Base-by-base conservation (phyloP, 2,888 invertebrate species). In the Cephus sareptanus region DNA sequence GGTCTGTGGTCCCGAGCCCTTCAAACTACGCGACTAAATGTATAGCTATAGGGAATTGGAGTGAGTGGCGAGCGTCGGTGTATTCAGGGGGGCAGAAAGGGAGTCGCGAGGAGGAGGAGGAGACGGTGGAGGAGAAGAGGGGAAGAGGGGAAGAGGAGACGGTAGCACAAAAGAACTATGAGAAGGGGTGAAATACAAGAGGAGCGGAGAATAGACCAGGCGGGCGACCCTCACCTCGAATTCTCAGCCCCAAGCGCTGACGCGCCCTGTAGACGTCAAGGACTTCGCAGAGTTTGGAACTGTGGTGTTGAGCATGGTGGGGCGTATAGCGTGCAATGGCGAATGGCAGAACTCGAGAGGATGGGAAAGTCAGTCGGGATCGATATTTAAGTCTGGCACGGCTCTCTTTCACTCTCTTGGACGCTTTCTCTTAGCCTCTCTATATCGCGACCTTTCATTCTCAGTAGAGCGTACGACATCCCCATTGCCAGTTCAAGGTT, bases 221-320 rank as follows among this genome's bases (percentile, higher is more conserved):
- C 71, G 31, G 31, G 40, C 11, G 68, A 74, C 79, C 76, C 34
- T 31, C 34, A 40, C 74, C 69, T 56, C 23, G 40, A 56, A 56
- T 56, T 56, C 40, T 56, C 40, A 56, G 40, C 40, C 40, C 40
- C 40, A 23, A 70, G 73, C 40, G 73, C 76, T 71, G 73, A 70
- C 77, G 73, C 80, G 78, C 75, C 75, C 79, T 76, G 71, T 78
- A 12, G 74, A 74, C 76, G 77, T 78, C 81, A 84, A 85, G 84
- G 81, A 78, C 80, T 80, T 76, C 73, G 40, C 2, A 80, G 77
- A 79, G 82, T 83, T 84, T 84, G 82, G 84, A 82, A 75, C 81
- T 75, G 75, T 69, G 75, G 74, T 34, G 79, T 69, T 70, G 77
- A 76, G 81, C 40, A 23, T 11, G 71, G 71, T 71, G 30, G 6